Evolutionary conservation across 2,888 invertebrate genomes (phyloP), one percentile per base, ranked within the genome.

Genomic region (Netelia inedita): DNA sequence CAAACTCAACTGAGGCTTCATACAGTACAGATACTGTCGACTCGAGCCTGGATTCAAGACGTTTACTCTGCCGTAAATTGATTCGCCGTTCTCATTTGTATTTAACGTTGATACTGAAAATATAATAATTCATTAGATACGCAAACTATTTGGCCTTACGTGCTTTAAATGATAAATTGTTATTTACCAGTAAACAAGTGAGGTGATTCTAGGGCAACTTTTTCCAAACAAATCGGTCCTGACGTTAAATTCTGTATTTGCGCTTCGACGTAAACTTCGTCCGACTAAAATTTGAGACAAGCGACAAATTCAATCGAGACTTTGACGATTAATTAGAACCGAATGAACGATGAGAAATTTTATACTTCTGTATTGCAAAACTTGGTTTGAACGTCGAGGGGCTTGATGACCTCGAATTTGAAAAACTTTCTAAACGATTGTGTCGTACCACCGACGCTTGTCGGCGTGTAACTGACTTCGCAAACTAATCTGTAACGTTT

Each of bases 351-450:
- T 96, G 94, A 91, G 96, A 96, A 3, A 96, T 96, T 94, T 96
- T 16, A 91, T 93, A 96, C 96, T 95, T 96, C 99, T 1, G 98
- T 98, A 95, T 98, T 99, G 93, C 98, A 99, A 94, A 99, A 98
- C 93, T 99, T 99, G 0, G 99, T 99, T 94, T 99, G 99, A 0
- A 99, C 99, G 95, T 99, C 99, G 68, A 99, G 94, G 2, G 99
- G 99, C 93, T 99, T 99, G 91, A 98, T 95, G 0, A 99, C 99
- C 96, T 98, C 97, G 94, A 99, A 99, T 94, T 99, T 99, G 94
- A 99, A 99, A 94, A 98, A 99, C 94, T 99, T 99, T 88, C 98
- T 96, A 92, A 99, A 98, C 86, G 98, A 97, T 92, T 97, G 96
- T 46, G 96, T 95, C 88, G 97, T 96, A 19, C 94, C 94, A 35